Evolutionary conservation across 1,140 invertebrate genomes (phyloP).

Genomic region (Dendroctonus valens): DNA sequence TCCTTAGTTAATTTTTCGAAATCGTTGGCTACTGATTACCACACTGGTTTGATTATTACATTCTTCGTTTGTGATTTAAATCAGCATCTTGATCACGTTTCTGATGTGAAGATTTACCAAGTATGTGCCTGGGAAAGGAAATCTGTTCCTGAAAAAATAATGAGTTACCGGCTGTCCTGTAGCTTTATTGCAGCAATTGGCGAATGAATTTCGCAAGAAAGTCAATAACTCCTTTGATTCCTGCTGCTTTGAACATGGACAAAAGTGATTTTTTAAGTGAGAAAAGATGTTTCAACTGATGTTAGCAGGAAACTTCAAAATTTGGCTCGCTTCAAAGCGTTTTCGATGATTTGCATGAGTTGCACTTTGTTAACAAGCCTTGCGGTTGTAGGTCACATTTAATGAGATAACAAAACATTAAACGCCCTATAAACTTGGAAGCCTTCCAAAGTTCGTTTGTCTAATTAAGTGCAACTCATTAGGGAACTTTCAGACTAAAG

Average conservation of each 20-base stretch:
- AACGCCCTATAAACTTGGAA: conserved; percentile 10
- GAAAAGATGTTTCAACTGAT: too few relatives aligned
- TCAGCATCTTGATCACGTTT: background rate
- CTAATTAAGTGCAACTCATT: conserved; percentile 9
- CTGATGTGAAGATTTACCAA: conserved; percentile 4
- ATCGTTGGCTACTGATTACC: background rate
- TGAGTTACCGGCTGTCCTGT: too few relatives aligned
- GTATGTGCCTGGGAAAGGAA: background rate
- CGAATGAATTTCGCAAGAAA: too few relatives aligned
- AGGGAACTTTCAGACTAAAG: conserved; percentile 2
- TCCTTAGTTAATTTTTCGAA: too few relatives aligned
- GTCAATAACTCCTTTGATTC: too few relatives aligned
- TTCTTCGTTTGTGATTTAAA: background rate
- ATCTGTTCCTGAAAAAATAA: background rate
- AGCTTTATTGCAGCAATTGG: too few relatives aligned
- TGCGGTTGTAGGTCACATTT: conserved; percentile 10
- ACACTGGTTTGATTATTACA: background rate
- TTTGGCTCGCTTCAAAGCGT: too few relatives aligned
- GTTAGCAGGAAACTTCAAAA: too few relatives aligned
- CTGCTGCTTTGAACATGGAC: too few relatives aligned
- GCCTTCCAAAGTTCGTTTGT: conserved; percentile 5
- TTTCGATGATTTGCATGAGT: background rate
- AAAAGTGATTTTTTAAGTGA: too few relatives aligned
- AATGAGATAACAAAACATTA: conserved; percentile 13
- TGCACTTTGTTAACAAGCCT: background rate